These are phyloP conservation scores for Leptinotarsa rubiginosa DNA, from an alignment of 2,888 invertebrate genomes.

Conservation along the genomic window DNA sequence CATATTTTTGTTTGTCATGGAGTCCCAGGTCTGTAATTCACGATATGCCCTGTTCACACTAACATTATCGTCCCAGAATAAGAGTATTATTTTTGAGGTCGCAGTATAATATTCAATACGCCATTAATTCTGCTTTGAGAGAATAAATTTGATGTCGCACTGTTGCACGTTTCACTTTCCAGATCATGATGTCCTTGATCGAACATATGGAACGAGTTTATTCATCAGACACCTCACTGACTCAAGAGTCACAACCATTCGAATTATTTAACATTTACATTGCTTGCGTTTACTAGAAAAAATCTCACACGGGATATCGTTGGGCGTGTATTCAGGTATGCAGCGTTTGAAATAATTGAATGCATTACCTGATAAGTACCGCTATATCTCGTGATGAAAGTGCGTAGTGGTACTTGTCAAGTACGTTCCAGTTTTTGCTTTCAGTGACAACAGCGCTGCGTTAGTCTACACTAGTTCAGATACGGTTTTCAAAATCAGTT, in stretches of 20 bases:
- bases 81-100: no score
- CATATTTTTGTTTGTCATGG: no score
- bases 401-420: slow-evolving; percentile 26
- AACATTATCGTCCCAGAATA: no score
- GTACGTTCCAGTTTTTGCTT: slow-evolving; percentile 30
- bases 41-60: no score
- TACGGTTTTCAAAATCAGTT: no score
- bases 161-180: no score
- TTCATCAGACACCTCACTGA: neutral
- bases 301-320: slow-evolving; percentile 18
- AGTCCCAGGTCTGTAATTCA: no score
- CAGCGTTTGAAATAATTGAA: slow-evolving; percentile 33
- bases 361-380: slow-evolving; percentile 31
- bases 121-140: no score
- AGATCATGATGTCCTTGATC: neutral
- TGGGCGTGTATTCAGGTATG: slow-evolving; percentile 37
- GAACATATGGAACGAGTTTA: neutral
- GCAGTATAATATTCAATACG: no score
- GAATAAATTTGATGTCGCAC: no score
- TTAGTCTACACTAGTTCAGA: neutral
- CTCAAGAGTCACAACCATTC: neutral
- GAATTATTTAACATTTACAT: slow-evolving; percentile 1
- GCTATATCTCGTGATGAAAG: slow-evolving; percentile 34
- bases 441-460: slow-evolving; percentile 14
- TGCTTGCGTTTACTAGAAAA: neutral